These are phyloP conservation scores for Dendrophyllia cribrosa DNA, from an alignment of 64 coral and sea anemone genomes.

Conservation along the genomic window DNA sequence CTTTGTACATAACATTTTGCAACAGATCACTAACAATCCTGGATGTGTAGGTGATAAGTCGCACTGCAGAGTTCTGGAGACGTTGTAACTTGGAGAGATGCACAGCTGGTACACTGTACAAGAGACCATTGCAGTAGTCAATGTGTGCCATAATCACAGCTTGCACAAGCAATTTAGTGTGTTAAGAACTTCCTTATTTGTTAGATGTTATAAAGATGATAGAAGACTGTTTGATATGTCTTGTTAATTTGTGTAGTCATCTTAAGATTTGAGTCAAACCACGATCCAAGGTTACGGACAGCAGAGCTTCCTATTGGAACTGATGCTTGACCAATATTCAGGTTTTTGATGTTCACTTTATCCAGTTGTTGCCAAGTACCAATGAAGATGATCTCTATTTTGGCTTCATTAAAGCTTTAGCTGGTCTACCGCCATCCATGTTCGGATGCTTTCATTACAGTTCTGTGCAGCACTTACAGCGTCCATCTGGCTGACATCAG, in stretches of 20 bases:
- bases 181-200: not conserved
- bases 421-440: not conserved
- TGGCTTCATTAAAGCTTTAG: conserved; percentile 28
- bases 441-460: not conserved
- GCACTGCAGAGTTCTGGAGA: not conserved
- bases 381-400: not conserved
- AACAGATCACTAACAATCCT: not conserved
- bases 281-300: conserved; percentile 48
- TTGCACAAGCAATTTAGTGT: not conserved
- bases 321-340: conserved; percentile 27
- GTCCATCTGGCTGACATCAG: too few relatives aligned
- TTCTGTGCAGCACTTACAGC: too few relatives aligned
- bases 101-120: too few relatives aligned
- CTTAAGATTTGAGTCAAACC: conserved; percentile 28
- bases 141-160: not conserved
- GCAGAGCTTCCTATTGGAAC: conserved; percentile 25
- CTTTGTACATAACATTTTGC: not conserved
- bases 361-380: not conserved
- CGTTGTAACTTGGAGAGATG: not conserved
- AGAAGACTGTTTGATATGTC: not conserved
- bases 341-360: conserved; percentile 36
- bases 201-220: not conserved
- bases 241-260: conserved; percentile 2
- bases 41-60: not conserved
- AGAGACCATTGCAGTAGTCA: too few relatives aligned